Evolutionary conservation across 1,140 invertebrate species (phyloP), one percentile per base, ranked within the genome.

Genomic region (Drosophila bocki): DNA sequence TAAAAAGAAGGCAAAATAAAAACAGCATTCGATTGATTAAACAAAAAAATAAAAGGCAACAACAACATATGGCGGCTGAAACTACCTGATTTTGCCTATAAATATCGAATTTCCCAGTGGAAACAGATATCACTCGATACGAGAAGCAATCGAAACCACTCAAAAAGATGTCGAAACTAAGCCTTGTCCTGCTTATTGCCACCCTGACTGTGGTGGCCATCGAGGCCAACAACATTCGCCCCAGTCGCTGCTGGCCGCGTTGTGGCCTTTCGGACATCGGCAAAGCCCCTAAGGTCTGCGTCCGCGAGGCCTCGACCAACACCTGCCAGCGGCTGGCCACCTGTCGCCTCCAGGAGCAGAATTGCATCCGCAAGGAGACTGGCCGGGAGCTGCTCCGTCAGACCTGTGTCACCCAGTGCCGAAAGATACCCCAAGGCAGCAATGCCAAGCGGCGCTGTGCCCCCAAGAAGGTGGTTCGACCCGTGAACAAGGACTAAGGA

Each of bases 151-250:
- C n/a, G 12, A 32, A 13, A 4, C 13, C 19, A 22, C 26, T 7
- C 5, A 33, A 33, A 41, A 75, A 22, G 56, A 85, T 87, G 83
- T 76, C 60, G 33, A 82, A 82, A 54, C 32, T 80, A 9, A 74
- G 54, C 45, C 37, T 75, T 22, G 33, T 74, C 51, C 47, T 82
- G n/a, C 39, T 70, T 47, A 53, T 74, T 7, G 39, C 44, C 13
- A 51, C 53, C 19, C 12, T 77, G 0, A 19, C 44, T 19, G 64
- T 75, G 74, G 45, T 35, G 9, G 53, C 57, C 56, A 59, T 77
- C 29, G 61, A 78, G 64, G 82, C 60, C 3, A 19, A 45, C 44
- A 17, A 41, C 1, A 44, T 56, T 11, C 39, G 2, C n/a, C 42
- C 44, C 13, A 37, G 22, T 2, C 59, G 11, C 0, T 76, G 71